These are phyloP conservation scores for Oreochromis spilurus DNA, from an alignment of 2,113 vertebrate species.

Conservation along the genomic window DNA sequence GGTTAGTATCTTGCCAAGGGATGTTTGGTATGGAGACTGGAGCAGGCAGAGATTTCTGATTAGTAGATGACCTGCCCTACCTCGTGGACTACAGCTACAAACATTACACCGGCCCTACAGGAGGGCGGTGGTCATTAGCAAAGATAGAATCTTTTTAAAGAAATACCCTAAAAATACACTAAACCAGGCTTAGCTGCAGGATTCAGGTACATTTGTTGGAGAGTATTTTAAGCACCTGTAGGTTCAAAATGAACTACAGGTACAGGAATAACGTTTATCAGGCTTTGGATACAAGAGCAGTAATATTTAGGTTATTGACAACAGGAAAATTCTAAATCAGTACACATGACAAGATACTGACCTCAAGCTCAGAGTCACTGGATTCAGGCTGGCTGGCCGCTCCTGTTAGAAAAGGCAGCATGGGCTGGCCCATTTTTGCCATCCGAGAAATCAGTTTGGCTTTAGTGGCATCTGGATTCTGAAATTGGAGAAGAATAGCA, in stretches of 20 bases:
- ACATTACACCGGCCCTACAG: rapidly evolving
- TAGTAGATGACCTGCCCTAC: rapidly evolving
- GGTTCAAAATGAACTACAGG: rapidly evolving
- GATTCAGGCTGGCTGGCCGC: constrained; percentile 82
- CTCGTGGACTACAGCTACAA: neutral
- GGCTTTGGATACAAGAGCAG: neutral
- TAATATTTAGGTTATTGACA: neutral
- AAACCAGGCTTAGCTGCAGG: neutral
- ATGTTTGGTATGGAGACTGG: neutral
- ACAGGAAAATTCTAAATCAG: neutral
- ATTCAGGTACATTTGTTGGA: neutral
- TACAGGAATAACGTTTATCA: neutral
- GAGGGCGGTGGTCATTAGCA: neutral
- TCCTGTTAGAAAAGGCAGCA: constrained; percentile 87
- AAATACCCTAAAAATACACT: neutral
- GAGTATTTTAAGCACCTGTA: rapidly evolving
- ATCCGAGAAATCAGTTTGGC: constrained; percentile 96
- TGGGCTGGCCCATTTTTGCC: constrained; percentile 98
- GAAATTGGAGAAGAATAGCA: neutral
- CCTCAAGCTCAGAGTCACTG: constrained; percentile 91
- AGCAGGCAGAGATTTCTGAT: neutral
- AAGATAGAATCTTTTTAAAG: neutral
- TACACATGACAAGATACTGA: constrained; percentile 33
- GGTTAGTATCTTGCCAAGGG: neutral
- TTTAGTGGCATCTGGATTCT: constrained; percentile 91